Base-by-base conservation (phyloP, 2,113 vertebrate genomes). In the Perca schrenkii region DNA sequence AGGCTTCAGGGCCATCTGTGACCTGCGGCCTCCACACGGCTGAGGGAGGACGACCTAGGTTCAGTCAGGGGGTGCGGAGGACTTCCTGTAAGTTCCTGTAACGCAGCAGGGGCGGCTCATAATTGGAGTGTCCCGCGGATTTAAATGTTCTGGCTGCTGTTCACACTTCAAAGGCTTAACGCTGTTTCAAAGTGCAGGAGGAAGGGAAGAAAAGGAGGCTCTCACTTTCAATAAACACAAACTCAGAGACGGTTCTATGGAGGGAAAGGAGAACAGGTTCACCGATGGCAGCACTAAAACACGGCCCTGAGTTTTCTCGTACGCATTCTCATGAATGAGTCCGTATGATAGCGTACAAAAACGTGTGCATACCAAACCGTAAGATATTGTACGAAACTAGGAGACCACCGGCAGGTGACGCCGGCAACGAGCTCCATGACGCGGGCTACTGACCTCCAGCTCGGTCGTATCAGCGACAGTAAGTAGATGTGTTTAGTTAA, bases 81-180 rank as follows among this genome's bases (percentile, higher is more conserved):
- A 47, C 58, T 43, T 43, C 62, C 71, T 57, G 40, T 43, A 66
- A 76, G 57, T 89, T 85, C 85, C 74, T 68, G 80, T 49, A 69
- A 34, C 71, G n/a, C 85, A 77, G 80, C 83, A 50, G 89, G 85
- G 56, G 11, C 10, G 10, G 21, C 62, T 80, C 62, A 50, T 89
- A 89, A 91, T 87, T 89, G 89, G 85, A 65, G 65, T 2, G 49
- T 53, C 77, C 83, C 7, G 83, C 77, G 79, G 85, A 52, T 86
- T 86, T 70, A 56, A 83, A 91, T 71, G 53, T 64, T 25, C 28
- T 25, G 31, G 80, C 72, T 52, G 50, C 64, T 61, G 50, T 50
- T 78, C 74, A 71, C 61, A 65, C 83, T 82, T 90, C 71, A 87
- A 84, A 81, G 79, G 61, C 76, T 74, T 8, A 53, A 46, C 1